Evolutionary conservation across 2,797 vertebrate genomes (phyloP), one percentile per base, ranked within the genome.

Genomic region (Neomorphus geoffroyi): DNA sequence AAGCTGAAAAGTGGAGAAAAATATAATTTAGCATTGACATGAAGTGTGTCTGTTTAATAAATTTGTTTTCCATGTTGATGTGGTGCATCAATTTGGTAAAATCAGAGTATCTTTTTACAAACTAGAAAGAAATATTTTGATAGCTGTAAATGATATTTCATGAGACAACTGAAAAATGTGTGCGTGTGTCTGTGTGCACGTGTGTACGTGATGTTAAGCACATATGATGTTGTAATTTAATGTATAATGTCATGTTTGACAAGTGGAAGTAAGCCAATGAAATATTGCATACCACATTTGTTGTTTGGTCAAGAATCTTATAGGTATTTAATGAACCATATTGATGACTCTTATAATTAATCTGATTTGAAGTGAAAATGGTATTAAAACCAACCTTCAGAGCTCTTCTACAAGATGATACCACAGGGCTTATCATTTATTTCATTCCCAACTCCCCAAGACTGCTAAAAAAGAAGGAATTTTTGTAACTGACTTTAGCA

Each of bases 281-380:
- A 87, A 82, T 48, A 60, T 12, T 75, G 33, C 33, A 21, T 61
- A 10, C 8, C 18, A 69, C 67, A 72, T 75, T 50, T 61, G 50
- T 53, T 85, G 32, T 53, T 7, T 1, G 54, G 28, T 87, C 71
- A 75, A 43, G 11, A 82, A 69, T 69, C 81, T 81, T 57, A 72
- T 8, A 91, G 37, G 18, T 48, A 57, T 73, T 83, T 91, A 50
- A 67, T 77, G 66, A 86, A 73, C 56, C 48, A 48, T 81, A 87
- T 21, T 81, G 39, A 80, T 70, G 71, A 72, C 41, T 57, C n/a
- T n/a, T n/a, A n/a, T n/a, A n/a, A n/a, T n/a, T n/a, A n/a, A n/a
- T n/a, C n/a, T n/a, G n/a, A n/a, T n/a, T n/a, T n/a, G n/a, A n/a
- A n/a, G n/a, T n/a, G n/a, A n/a, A n/a, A n/a, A n/a, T n/a, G n/a